These are phyloP conservation scores for Patagioenas fasciata DNA, from an alignment of 2,113 vertebrate species.

Conservation along the genomic window DNA sequence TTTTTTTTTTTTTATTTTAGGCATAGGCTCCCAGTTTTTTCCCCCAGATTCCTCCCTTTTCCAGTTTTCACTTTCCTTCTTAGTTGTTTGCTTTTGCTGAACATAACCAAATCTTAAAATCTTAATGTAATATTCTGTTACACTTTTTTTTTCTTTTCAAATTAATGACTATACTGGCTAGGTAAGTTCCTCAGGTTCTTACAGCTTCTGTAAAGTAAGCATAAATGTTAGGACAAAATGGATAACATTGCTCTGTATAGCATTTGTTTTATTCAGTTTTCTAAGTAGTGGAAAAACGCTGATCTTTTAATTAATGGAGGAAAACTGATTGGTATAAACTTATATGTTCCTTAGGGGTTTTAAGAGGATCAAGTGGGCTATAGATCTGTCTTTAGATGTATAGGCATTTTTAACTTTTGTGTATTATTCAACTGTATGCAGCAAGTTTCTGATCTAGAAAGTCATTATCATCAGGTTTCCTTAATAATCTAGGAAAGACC, in stretches of 20 bases:
- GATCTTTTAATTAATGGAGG: slow-evolving; percentile 53
- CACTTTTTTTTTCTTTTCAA: background rate
- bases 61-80: background rate
- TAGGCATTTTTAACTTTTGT: background rate
- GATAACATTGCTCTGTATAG: background rate
- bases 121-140: background rate
- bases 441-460: background rate
- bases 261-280: slow-evolving; percentile 40
- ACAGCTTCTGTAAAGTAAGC: slow-evolving; percentile 12
- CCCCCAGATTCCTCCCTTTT: background rate
- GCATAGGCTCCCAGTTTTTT: background rate
- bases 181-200: slow-evolving; percentile 15
- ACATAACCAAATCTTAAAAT: background rate
- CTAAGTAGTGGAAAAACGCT: slow-evolving; percentile 38
- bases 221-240: background rate
- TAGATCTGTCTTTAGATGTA: background rate
- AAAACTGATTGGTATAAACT: slow-evolving; percentile 49
- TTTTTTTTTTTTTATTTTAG: background rate
- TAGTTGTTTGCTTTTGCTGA: background rate
- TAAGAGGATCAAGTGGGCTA: background rate
- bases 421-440: background rate
- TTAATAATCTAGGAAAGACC: background rate
- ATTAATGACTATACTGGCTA: background rate
- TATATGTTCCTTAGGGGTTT: background rate
- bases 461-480: background rate